Conservation (phyloP, 2,888 invertebrate species). For the Balanococcus diminutus region DNA sequence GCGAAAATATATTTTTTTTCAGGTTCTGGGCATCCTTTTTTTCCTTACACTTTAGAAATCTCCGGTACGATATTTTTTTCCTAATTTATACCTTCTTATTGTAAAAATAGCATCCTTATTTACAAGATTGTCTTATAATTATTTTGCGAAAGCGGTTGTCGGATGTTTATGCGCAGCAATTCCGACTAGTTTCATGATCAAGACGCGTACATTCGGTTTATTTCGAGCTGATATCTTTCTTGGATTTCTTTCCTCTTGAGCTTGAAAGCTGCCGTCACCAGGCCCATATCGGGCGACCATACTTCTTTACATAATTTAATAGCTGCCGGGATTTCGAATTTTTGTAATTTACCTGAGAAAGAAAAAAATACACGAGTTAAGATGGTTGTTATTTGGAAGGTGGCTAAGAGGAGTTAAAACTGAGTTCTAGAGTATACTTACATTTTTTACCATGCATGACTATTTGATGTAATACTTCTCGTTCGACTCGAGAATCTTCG, state of each 20-base stretch:
- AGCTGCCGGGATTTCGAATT: conserved; percentile 89
- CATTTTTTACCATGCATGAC: conserved; percentile 85
- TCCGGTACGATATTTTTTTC: not conserved
- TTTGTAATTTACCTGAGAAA: conserved; percentile 79
- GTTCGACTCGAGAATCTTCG: conserved; percentile 72
- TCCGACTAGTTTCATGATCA: conserved; percentile 64
- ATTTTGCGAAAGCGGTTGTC: not conserved
- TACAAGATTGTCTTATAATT: conserved; percentile 30
- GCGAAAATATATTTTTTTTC: not conserved
- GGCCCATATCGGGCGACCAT: conserved; percentile 97
- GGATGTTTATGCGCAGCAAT: not conserved
- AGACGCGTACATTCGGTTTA: conserved; percentile 92
- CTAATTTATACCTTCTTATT: not conserved
- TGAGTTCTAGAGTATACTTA: conserved; percentile 63
- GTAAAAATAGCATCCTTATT: not conserved
- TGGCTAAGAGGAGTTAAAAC: not conserved
- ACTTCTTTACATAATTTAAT: conserved; percentile 87
- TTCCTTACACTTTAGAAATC: not conserved
- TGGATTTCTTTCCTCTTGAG: conserved; percentile 96
- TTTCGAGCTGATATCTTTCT: conserved; percentile 88
- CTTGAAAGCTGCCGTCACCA: conserved; percentile 98
- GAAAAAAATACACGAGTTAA: not conserved
- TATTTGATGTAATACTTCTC: conserved; percentile 81
- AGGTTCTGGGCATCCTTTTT: not conserved
- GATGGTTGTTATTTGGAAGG: not conserved